phyloP scores from a whole-genome alignment of 1,140 invertebrate genomes.

The Diploscapter pachys region DNA sequence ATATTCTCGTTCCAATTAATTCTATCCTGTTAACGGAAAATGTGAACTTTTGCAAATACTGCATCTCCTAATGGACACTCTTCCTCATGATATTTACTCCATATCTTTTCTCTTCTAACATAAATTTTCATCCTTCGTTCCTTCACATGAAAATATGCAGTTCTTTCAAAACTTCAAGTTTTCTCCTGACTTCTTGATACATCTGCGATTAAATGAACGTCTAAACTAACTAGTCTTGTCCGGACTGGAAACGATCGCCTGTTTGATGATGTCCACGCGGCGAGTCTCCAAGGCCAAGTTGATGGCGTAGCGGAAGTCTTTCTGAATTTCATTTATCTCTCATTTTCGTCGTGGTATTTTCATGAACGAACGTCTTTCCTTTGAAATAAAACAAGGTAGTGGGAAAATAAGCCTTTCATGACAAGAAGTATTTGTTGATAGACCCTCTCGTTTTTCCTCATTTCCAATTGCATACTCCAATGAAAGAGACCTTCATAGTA shows the following conservation, averaged over 20 bases:
- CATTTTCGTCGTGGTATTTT: background rate
- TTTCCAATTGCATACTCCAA: background rate
- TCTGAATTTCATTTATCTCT: background rate
- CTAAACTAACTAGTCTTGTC: constrained; percentile 36
- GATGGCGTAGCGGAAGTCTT: constrained; percentile 49
- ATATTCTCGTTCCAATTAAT: no score
- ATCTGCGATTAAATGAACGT: background rate
- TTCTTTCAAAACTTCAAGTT: background rate
- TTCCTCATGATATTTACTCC: background rate
- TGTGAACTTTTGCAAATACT: background rate
- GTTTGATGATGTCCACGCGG: constrained; percentile 52
- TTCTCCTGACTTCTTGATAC: background rate
- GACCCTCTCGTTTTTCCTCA: background rate
- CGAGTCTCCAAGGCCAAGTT: constrained; percentile 50
- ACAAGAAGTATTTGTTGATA: no score
- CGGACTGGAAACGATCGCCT: constrained; percentile 41
- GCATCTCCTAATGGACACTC: background rate
- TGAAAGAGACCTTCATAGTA: no score
- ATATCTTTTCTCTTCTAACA: no score
- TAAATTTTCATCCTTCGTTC: no score
- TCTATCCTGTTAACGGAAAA: background rate
- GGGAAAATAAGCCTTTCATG: no score
- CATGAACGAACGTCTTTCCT: no score
- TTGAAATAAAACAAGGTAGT: no score
- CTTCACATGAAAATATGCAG: background rate